Base-by-base conservation (phyloP, 2,113 vertebrate species). In the Nymphicus hollandicus region DNA sequence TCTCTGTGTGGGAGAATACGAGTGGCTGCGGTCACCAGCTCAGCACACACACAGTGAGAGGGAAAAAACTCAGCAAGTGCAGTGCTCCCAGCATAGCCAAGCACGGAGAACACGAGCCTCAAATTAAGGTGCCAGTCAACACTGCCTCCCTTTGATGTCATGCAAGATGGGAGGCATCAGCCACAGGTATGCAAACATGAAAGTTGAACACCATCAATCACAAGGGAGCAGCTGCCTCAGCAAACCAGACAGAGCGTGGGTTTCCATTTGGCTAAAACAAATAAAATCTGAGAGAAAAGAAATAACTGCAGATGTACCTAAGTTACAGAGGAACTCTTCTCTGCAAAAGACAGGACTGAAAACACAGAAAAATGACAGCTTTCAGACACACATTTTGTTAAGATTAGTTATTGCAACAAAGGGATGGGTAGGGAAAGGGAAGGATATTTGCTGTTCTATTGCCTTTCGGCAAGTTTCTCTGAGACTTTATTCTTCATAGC, bases 131-230 rank as follows among this genome's bases (percentile, higher is more conserved):
- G 76, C 72, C 93, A 60, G 50, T 76, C 60, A 72, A 2, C 0
- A 6, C 47, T 83, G 43, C 47, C 29, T 92, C 11, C 10, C 88
- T 96, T 96, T 97, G 93, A 97, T 88, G 93, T 96, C 50, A 41
- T 60, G 43, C 76, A 86, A 71, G 82, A 79, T 53, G 69, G 64
- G 61, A 97, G 82, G 65, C 80, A 90, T 79, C 93, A 88, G 82
- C 90, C 80, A 81, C 90, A 95, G 90, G 90, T 96, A 93, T 44
- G 82, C 90, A 90, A 94, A 88, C 79, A 91, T 78, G 70, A 86
- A 93, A 94, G 83, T 17, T 1, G 3, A 90, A 39, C 0, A 3
- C 29, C 52, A 86, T 96, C 80, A 83, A 76, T 96, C 82, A 52
- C 37, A 52, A 64, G 64, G 43, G 64, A 93, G 24, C 37, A 91